A percentile compares a stretch with the other conserved stretches of the same genome.
These are phyloP conservation scores for Eurois occulta DNA, from an alignment of 2,888 invertebrate species.

Conservation along the genomic window DNA sequence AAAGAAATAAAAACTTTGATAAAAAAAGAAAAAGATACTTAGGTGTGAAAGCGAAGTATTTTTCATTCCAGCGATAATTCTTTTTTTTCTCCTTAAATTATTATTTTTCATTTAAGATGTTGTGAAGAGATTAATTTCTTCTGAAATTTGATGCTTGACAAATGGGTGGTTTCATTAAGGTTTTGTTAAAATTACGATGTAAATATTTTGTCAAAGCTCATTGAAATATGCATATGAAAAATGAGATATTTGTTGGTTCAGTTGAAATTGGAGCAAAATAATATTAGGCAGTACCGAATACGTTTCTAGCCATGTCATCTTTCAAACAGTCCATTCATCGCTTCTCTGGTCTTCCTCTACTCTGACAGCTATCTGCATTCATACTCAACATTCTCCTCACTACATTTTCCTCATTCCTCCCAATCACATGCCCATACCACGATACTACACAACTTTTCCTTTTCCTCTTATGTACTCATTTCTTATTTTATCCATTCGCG, in stretches of 20 bases:
- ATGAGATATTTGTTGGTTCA: background rate
- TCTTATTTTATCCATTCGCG: no score
- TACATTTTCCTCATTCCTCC: no score
- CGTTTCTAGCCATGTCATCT: no score
- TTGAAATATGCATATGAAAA: background rate
- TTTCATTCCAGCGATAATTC: slow-evolving; percentile 39
- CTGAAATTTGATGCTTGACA: slow-evolving; percentile 40
- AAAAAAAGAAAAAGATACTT: background rate
- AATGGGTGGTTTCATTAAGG: slow-evolving; percentile 9
- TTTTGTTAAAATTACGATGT: background rate
- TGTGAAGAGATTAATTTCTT: slow-evolving; percentile 60
- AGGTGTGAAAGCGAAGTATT: slow-evolving; percentile 21
- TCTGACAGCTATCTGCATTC: no score
- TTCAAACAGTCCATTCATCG: no score
- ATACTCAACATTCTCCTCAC: no score
- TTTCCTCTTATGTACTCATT: no score
- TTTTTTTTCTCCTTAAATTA: slow-evolving; percentile 21
- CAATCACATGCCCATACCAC: no score
- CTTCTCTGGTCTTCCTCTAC: no score
- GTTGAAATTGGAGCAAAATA: no score
- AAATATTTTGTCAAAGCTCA: background rate
- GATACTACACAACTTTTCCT: no score
- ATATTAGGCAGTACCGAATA: no score
- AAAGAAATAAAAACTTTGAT: background rate
- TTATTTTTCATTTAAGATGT: slow-evolving; percentile 40